phyloP scores from a whole-genome alignment of 2,113 vertebrate species.

The Motacilla tschutschensis region DNA sequence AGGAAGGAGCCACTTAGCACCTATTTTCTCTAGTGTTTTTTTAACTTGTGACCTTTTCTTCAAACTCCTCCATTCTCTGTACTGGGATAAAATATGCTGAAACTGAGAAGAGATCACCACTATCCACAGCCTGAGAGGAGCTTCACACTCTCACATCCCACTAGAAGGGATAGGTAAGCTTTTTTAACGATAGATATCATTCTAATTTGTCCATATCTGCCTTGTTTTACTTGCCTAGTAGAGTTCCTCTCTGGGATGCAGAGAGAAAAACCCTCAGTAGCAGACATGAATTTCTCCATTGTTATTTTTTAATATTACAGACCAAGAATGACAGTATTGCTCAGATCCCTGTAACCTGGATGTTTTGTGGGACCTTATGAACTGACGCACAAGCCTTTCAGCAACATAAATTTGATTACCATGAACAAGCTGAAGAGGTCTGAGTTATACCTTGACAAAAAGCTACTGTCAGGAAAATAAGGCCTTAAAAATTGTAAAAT shows the following conservation, averaged over 20 bases:
- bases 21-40: background rate
- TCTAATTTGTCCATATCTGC: background rate
- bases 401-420: background rate
- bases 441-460: background rate
- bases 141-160: background rate
- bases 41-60: background rate
- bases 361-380: background rate
- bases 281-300: background rate
- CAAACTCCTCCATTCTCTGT: background rate
- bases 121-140: background rate
- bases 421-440: background rate
- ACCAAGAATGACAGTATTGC: background rate
- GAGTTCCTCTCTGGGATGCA: background rate
- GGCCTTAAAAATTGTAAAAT: background rate
- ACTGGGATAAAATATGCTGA: background rate
- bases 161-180: background rate
- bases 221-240: background rate
- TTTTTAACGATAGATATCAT: background rate
- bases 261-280: background rate
- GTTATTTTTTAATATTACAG: background rate
- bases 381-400: background rate
- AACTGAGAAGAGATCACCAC: background rate
- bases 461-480: background rate
- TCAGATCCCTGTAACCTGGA: background rate
- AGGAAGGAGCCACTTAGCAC: background rate